Evolutionary conservation across 2,888 invertebrate species (phyloP).

Genomic region (Perdita meconis): DNA sequence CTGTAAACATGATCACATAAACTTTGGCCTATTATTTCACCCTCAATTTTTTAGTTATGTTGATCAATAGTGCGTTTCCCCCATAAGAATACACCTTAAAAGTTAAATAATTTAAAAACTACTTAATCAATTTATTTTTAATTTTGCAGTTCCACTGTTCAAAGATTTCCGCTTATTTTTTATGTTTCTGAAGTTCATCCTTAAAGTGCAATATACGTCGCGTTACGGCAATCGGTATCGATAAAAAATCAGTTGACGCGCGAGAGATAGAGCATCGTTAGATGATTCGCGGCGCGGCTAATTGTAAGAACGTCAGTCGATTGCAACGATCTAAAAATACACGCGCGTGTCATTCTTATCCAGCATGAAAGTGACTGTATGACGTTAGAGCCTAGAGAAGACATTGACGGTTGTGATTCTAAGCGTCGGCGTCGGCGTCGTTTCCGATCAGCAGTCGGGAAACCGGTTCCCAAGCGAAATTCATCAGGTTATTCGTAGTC

Average conservation of each 20-base stretch:
- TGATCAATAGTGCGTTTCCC: too few species aligned
- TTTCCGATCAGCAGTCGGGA: neutral
- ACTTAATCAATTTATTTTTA: too few species aligned
- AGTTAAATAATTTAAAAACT: too few species aligned
- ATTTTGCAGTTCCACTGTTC: too few species aligned
- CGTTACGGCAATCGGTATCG: too few species aligned
- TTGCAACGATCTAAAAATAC: slow-evolving; percentile 20
- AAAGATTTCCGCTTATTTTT: too few species aligned
- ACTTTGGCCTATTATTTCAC: too few species aligned
- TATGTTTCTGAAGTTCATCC: too few species aligned
- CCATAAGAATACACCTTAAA: too few species aligned
- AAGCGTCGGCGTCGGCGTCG: slow-evolving; percentile 2
- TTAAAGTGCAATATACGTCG: too few species aligned
- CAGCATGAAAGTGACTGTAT: slow-evolving; percentile 14
- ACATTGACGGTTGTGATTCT: neutral
- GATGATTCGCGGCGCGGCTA: neutral
- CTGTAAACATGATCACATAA: too few species aligned
- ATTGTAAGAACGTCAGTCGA: slow-evolving; percentile 1
- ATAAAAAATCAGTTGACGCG: neutral
- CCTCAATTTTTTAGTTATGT: too few species aligned
- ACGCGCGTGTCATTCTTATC: slow-evolving; percentile 22
- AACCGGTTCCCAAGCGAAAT: slow-evolving; percentile 33
- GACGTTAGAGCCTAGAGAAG: neutral
- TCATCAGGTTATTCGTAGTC: slow-evolving; percentile 18
- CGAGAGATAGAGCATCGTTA: neutral